Conservation (phyloP, 2,797 vertebrate species). For the Lagorchestes hirsutus region DNA sequence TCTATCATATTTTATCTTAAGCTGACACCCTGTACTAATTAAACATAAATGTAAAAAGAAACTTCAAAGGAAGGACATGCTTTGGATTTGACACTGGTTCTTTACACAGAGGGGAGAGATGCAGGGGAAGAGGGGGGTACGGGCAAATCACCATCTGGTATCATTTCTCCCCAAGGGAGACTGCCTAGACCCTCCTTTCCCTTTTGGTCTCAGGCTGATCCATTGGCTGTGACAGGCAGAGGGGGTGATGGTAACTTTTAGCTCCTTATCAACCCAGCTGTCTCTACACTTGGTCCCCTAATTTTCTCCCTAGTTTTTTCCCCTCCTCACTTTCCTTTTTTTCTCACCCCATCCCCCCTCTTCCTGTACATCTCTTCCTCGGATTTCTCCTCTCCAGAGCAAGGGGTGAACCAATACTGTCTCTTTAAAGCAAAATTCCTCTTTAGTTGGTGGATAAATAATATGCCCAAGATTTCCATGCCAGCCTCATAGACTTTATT, state of each 20-base stretch:
- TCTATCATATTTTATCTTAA: neutral
- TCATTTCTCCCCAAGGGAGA: neutral
- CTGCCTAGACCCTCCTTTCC: neutral
- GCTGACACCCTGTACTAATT: neutral
- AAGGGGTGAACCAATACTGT: neutral
- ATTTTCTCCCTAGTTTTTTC: neutral
- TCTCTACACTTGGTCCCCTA: neutral
- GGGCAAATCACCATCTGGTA: neutral
- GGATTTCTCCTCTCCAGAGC: neutral
- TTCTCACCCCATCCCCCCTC: neutral
- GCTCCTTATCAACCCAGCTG: neutral
- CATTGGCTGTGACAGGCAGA: neutral
- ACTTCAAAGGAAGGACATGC: neutral
- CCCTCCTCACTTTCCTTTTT: neutral
- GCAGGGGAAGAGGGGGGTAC: neutral
- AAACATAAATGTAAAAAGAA: conserved; percentile 1
- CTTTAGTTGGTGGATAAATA: neutral
- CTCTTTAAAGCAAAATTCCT: neutral
- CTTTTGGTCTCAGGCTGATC: neutral
- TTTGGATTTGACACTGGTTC: neutral
- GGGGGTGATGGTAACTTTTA: neutral
- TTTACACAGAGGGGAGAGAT: neutral
- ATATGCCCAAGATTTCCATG: neutral
- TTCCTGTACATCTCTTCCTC: neutral
- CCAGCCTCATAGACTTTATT: neutral